Conservation (phyloP, 2,113 vertebrate species). For the Todiramphus chloris region DNA sequence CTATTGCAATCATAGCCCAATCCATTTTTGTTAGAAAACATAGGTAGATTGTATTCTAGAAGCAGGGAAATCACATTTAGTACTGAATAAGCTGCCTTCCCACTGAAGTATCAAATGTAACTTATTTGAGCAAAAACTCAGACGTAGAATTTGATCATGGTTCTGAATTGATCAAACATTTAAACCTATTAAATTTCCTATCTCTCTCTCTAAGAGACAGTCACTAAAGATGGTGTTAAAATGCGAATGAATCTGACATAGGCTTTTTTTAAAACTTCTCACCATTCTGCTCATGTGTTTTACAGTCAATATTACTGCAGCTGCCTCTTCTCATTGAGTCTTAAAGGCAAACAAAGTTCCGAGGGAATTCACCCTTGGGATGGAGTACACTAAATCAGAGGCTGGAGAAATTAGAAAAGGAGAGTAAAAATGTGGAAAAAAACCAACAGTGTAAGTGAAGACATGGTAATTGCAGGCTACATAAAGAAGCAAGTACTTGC, state of each 20-base stretch:
- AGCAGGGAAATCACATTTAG: not conserved
- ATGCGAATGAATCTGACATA: not conserved
- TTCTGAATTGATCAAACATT: not conserved
- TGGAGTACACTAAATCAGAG: not conserved
- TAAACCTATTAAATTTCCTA: not conserved
- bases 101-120: not conserved
- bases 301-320: not conserved
- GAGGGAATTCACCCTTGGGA: not conserved
- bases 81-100: not conserved
- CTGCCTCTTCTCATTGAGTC: not conserved
- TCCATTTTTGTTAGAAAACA: not conserved
- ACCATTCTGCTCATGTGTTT: not conserved
- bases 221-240: not conserved
- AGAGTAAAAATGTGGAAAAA: not conserved
- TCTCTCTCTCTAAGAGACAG: not conserved
- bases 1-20: not conserved
- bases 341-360: not conserved
- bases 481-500: not conserved
- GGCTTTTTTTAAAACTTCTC: not conserved
- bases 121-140: not conserved
- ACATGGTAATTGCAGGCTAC: not conserved
- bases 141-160: not conserved
- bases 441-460: not conserved
- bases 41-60: not conserved
- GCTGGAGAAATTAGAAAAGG: not conserved